phyloP scores from a whole-genome alignment of 2,797 vertebrate species.

The Lagodon rhomboides region DNA sequence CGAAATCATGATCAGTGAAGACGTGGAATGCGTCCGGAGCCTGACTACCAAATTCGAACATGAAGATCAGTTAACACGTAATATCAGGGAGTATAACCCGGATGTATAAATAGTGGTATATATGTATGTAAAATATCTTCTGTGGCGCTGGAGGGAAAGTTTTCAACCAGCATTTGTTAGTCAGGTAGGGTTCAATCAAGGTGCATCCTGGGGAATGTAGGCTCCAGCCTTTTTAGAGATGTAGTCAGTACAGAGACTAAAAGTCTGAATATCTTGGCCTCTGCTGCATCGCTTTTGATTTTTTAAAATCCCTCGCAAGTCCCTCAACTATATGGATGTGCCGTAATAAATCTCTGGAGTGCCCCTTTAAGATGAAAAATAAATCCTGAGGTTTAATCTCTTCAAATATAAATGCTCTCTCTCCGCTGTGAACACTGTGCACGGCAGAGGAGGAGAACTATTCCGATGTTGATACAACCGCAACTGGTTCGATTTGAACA shows the following conservation, averaged over 20 bases:
- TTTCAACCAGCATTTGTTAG: background rate
- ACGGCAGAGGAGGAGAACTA: slow-evolving; percentile 24
- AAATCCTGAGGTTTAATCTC: slow-evolving; percentile 46
- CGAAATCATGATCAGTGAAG: background rate
- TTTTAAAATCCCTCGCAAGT: slow-evolving; percentile 25
- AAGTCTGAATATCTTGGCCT: background rate
- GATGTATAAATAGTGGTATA: background rate
- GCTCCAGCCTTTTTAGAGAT: slow-evolving; percentile 1
- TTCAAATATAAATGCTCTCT: slow-evolving; percentile 15
- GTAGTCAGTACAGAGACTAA: background rate
- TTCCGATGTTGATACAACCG: slow-evolving; percentile 48
- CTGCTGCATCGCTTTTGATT: slow-evolving; percentile 14
- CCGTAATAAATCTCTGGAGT: slow-evolving; percentile 18
- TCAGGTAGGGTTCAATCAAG: background rate
- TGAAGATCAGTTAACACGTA: background rate
- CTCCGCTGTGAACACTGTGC: slow-evolving; percentile 16
- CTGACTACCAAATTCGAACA: background rate
- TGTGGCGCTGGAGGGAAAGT: background rate
- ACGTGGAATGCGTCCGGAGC: background rate
- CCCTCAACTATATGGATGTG: slow-evolving; percentile 15
- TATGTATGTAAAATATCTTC: background rate
- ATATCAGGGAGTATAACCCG: background rate
- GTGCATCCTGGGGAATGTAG: background rate
- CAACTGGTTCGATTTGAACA: slow-evolving; percentile 36
- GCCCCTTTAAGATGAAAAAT: slow-evolving; percentile 38